Base-by-base conservation (phyloP, 2,888 invertebrate genomes). In the Eueremaeus valkanovi region DNA sequence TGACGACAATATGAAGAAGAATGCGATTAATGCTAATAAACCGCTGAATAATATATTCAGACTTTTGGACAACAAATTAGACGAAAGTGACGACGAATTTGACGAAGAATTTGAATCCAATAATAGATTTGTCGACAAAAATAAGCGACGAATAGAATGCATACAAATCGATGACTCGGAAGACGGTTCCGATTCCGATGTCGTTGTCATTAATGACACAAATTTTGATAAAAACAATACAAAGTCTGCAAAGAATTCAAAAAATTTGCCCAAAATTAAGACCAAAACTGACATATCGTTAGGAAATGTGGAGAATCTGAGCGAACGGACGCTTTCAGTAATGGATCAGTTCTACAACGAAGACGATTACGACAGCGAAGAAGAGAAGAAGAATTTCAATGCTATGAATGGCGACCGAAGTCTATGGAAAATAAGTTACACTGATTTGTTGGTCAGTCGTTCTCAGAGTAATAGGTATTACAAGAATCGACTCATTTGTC, bases 331-430 rank as follows among this genome's bases (percentile, higher is more conserved):
- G 13, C 36, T 70, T 6, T 55, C 55, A 18, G 21, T 24, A 18
- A 70, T 70, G 70, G 24, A 70, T 29, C 6, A 45, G 36, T 70
- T 70, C 29, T 70, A 70, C 13, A 18, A 70, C 24, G 70, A 70
- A 45, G 70, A 70, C 70, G 24, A 21, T 45, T 45, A 70, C n/a
- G 45, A 70, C 70, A 70, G 45, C 29, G 70, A 70, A 45, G 70
- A 27, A 27, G 70, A 70, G 24, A 11, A 16, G 21, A 16, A 40
- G 21, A 40, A 1, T 27, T 27, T 42, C 16, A 42, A 29, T 1
- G 13, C 9, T 9, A 70, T 70, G 70, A 45, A 21, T 70, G 18
- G 29, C 21, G 45, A 70, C 29, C 24, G 16, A 9, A 68, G 24
- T 36, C 3, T 29, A 0, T 70, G 70, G 70, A 70, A 27, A 70